phyloP scores from a whole-genome alignment of 2,888 invertebrate species.

The Taenaris catops region DNA sequence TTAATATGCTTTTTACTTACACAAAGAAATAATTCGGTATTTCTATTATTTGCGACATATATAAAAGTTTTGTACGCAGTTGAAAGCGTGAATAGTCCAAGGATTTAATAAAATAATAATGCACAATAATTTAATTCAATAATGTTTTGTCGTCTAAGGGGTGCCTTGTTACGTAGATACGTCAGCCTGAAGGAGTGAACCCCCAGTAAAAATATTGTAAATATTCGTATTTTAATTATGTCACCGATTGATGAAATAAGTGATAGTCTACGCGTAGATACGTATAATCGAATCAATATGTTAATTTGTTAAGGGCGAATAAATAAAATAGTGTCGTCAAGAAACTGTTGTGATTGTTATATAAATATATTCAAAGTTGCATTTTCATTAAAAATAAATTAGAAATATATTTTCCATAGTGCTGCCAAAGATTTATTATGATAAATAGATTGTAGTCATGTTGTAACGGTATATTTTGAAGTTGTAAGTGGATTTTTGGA shows the following conservation, averaged over 20 bases:
- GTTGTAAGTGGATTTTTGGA: slow-evolving; percentile 70
- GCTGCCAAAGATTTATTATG: slow-evolving; percentile 76
- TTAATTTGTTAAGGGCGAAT: slow-evolving; percentile 31
- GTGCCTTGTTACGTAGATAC: background rate
- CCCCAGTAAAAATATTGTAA: slow-evolving; percentile 60
- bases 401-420: slow-evolving; percentile 80
- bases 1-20: too few species aligned
- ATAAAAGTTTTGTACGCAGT: too few species aligned
- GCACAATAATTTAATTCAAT: too few species aligned
- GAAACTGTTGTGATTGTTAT: slow-evolving; percentile 76
- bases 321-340: slow-evolving; percentile 62
- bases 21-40: too few species aligned
- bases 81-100: too few species aligned
- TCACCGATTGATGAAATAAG: slow-evolving; percentile 15
- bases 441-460: slow-evolving; percentile 69
- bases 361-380: slow-evolving; percentile 69
- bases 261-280: slow-evolving; percentile 22
- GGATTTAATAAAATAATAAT: too few species aligned
- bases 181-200: slow-evolving; percentile 67
- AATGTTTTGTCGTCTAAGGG: slow-evolving; percentile 3
- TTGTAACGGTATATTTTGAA: slow-evolving; percentile 71
- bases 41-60: too few species aligned
- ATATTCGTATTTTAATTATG: slow-evolving; percentile 22
- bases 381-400: slow-evolving; percentile 70
- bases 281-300: slow-evolving; percentile 28